Percentiles rank a stretch among this genome's conserved stretches.
Conservation (phyloP, 2,888 invertebrate genomes). For the Andrena haemorrhoa region DNA sequence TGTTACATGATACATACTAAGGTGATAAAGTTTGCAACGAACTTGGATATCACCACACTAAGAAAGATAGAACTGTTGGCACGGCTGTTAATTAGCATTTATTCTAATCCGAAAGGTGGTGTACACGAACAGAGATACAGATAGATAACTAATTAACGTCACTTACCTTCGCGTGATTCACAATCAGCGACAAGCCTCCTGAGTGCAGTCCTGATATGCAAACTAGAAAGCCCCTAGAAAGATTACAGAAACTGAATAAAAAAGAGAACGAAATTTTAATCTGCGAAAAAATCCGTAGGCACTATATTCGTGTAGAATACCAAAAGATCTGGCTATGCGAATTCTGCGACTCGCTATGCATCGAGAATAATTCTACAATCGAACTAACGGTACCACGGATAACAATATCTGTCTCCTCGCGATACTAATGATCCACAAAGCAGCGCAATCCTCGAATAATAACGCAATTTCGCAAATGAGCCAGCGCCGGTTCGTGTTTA, state of each 20-base stretch:
- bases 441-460: slow-evolving; percentile 12
- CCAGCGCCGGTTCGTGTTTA: slow-evolving; percentile 11
- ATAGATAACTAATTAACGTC: slow-evolving; percentile 29
- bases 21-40: no score
- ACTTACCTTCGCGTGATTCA: not conserved
- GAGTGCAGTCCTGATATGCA: slow-evolving; percentile 1
- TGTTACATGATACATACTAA: not conserved
- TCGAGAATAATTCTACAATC: not conserved
- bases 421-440: not conserved
- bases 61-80: not conserved
- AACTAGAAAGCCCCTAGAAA: not conserved
- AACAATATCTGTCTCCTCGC: slow-evolving; percentile 16
- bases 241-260: not conserved
- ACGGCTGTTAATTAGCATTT: not conserved
- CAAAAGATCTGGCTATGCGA: no score
- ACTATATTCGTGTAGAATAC: no score
- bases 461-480: slow-evolving; percentile 21
- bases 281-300: not conserved
- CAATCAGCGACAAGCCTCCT: not conserved
- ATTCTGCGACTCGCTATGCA: no score
- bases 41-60: not conserved
- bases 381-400: not conserved
- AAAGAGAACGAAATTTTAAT: no score
- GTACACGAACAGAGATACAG: not conserved
- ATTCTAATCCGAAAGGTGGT: not conserved